Percentiles rank a stretch among this genome's conserved stretches.
Evolutionary conservation across 2,888 invertebrate species (phyloP).

Genomic region (Erebia epiphron): DNA sequence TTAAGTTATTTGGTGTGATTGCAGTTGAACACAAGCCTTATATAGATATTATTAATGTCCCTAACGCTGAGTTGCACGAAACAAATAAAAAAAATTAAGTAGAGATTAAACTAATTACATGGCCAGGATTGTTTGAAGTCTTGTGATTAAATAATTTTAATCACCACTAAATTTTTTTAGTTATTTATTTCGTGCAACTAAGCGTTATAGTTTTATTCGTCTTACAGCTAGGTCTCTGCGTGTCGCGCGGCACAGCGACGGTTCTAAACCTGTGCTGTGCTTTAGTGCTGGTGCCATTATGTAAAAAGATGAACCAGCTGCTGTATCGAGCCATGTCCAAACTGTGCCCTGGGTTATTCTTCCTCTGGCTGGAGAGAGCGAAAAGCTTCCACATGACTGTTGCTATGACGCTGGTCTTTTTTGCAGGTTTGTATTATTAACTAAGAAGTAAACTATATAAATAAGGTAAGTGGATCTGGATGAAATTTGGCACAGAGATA

Average conservation of each 20-base stretch:
- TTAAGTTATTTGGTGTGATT: too few species aligned
- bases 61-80: too few species aligned
- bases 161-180: too few species aligned
- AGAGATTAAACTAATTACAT: too few species aligned
- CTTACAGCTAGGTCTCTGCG: conserved; percentile 79
- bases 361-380: conserved; percentile 76
- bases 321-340: conserved; percentile 64
- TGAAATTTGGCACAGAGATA: too few species aligned
- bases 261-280: conserved; percentile 74
- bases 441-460: background rate
- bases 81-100: too few species aligned
- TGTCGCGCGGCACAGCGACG: conserved; percentile 81
- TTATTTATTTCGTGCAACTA: background rate
- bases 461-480: too few species aligned
- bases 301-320: conserved; percentile 77
- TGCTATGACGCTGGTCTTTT: conserved; percentile 72
- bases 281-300: conserved; percentile 73
- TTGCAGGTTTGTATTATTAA: conserved; percentile 70
- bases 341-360: conserved; percentile 67
- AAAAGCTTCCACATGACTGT: conserved; percentile 81
- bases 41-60: too few species aligned
- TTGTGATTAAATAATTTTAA: background rate
- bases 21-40: too few species aligned
- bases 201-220: conserved; percentile 20
- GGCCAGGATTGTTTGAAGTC: too few species aligned